Evolutionary conservation across 2,888 invertebrate genomes (phyloP).

Genomic region (Lasioglossum calceatum): DNA sequence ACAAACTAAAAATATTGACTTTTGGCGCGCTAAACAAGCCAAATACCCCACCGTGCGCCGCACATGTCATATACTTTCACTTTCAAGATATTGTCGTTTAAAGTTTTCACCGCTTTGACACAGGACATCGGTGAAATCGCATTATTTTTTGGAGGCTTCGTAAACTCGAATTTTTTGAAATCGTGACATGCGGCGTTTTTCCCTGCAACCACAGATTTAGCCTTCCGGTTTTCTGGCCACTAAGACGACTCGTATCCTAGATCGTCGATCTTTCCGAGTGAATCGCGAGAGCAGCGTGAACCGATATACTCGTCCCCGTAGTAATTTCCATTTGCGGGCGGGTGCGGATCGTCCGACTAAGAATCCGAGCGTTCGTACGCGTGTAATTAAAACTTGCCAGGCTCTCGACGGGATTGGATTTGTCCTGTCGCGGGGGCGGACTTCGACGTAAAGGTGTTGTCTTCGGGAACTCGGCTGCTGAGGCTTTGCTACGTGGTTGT

Average conservation of each 20-base stretch:
- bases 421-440: background rate
- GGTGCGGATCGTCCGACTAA: conserved; percentile 17
- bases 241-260: background rate
- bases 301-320: conserved; percentile 10
- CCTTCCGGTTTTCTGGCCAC: background rate
- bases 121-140: too few species aligned
- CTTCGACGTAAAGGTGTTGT: conserved; percentile 30
- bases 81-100: too few species aligned
- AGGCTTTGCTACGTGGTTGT: conserved; percentile 12
- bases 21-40: too few species aligned
- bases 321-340: conserved; percentile 42
- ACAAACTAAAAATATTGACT: too few species aligned
- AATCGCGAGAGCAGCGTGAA: background rate
- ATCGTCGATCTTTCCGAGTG: background rate
- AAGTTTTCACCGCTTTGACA: too few species aligned
- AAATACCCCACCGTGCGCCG: too few species aligned
- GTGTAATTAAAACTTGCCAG: conserved; percentile 55
- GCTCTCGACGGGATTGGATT: conserved; percentile 38
- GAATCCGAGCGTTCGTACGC: conserved; percentile 44
- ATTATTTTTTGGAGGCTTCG: too few species aligned
- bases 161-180: too few species aligned
- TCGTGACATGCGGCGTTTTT: too few species aligned
- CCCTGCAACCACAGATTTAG: too few species aligned
- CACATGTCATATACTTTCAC: too few species aligned
- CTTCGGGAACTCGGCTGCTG: conserved; percentile 21